phyloP scores from a whole-genome alignment of 2,113 vertebrate genomes.

The Clinocottus analis region DNA sequence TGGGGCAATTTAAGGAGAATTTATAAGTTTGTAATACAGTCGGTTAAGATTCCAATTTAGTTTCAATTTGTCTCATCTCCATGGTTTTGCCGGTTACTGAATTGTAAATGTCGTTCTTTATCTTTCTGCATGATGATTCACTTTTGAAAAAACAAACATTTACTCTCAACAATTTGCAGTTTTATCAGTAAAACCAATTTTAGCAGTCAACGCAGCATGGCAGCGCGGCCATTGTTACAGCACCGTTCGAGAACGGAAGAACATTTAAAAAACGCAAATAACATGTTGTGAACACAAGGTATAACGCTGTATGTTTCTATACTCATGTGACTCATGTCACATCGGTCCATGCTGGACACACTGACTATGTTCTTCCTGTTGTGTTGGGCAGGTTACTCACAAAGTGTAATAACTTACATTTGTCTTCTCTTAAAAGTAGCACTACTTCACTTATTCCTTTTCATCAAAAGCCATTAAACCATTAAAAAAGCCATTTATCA shows the following conservation, averaged over 20 bases:
- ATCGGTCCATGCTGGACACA: not conserved
- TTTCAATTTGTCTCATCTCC: constrained; percentile 46
- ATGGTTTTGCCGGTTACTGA: not conserved
- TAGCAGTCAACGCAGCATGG: not conserved
- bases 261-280: not conserved
- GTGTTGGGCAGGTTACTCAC: not conserved
- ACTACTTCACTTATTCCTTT: not conserved
- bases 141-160: constrained; percentile 10
- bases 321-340: not conserved
- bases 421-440: not conserved
- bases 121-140: constrained; percentile 21
- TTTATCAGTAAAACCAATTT: constrained; percentile 29
- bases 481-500: not conserved
- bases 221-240: not conserved
- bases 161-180: not conserved
- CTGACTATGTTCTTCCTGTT: not conserved
- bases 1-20: constrained; percentile 22
- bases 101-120: constrained; percentile 15
- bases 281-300: not conserved
- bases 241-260: not conserved
- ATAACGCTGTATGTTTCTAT: not conserved
- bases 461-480: not conserved
- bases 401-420: not conserved
- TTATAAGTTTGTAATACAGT: constrained; percentile 22
- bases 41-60: constrained; percentile 24